phyloP scores from a whole-genome alignment of 2,888 invertebrate species.

The Apodemia mormo region DNA sequence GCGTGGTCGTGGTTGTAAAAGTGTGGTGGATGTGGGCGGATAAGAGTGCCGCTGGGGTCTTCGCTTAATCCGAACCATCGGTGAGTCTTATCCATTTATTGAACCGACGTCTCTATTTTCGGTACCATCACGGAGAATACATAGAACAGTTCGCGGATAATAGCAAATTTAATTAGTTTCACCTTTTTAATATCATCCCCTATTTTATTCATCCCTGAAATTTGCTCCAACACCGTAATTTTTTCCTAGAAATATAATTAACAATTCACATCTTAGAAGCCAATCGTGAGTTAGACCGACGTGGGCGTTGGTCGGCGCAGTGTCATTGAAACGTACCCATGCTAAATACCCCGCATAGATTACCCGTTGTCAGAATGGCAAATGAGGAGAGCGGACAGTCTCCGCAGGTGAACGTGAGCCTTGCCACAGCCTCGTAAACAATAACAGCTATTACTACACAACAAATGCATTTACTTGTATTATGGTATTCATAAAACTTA shows the following conservation, averaged over 20 bases:
- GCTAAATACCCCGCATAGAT: neutral
- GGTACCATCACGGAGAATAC: too few relatives aligned
- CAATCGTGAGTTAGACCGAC: neutral
- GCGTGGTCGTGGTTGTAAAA: too few relatives aligned
- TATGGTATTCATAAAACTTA: neutral
- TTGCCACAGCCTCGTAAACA: conserved; percentile 14
- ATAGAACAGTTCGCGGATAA: too few relatives aligned
- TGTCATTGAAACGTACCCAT: conserved; percentile 1
- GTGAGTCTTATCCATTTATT: too few relatives aligned
- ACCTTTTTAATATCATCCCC: too few relatives aligned
- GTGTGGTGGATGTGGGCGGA: too few relatives aligned
- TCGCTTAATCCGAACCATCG: too few relatives aligned
- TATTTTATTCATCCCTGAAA: too few relatives aligned
- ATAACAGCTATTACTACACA: conserved; percentile 13
- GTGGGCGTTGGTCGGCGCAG: neutral
- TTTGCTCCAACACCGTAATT: too few relatives aligned
- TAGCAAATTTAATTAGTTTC: too few relatives aligned
- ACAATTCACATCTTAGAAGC: neutral
- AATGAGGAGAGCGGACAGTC: neutral
- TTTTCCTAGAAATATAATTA: neutral
- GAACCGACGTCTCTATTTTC: too few relatives aligned
- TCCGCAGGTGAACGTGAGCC: neutral
- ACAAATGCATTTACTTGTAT: neutral
- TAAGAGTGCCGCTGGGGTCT: too few relatives aligned
- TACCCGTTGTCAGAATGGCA: conserved; percentile 10